Base-by-base conservation (phyloP, 2,113 vertebrate species). In the Pseudois nayaur region DNA sequence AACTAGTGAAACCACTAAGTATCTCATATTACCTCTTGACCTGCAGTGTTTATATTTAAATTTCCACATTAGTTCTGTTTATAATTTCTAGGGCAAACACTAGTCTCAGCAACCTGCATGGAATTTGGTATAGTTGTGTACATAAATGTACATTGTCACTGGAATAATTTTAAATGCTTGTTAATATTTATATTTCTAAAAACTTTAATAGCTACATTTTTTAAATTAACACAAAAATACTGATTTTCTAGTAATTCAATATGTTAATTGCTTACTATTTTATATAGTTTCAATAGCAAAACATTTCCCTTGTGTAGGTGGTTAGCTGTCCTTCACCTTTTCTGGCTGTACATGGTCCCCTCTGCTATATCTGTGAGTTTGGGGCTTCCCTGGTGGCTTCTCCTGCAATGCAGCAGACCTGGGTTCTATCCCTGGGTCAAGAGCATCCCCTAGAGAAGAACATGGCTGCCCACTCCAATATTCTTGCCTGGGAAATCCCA, bases 11-110 rank as follows among this genome's bases (percentile, higher is more conserved):
- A 86, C 13, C n/a, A 90, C 55, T 71, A 67, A 67, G 54, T 90
- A 54, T 64, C n/a, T 94, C 14, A 50, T 81, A 43, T 14, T 85
- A 54, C 48, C 62, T 94, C n/a, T 95, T 87, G 81, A 82, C 45
- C 82, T 45, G 21, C 59, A 64, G 5, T 91, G n/a, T 94, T 96
- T 92, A 62, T 81, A 91, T 98, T 97, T 92, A 93, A 95, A 94
- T 91, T 95, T 95, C 17, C 19, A 19, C 64, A 29, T 94, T 97
- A 62, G 57, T 82, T 96, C 62, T 92, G 50, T 92, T 94, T 94
- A 45, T 98, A 98, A 96, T 94, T 87, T 95, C 40, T 93, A 95
- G 81, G 52, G 84, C 57, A 97, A 97, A 97, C 36, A 92, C 50
- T 74, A 33, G 52, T 90, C 52, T 97, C 13, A n/a, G 79, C 88